These are phyloP conservation scores for Diorhabda carinulata DNA, from an alignment of 1,140 invertebrate species.

Conservation along the genomic window DNA sequence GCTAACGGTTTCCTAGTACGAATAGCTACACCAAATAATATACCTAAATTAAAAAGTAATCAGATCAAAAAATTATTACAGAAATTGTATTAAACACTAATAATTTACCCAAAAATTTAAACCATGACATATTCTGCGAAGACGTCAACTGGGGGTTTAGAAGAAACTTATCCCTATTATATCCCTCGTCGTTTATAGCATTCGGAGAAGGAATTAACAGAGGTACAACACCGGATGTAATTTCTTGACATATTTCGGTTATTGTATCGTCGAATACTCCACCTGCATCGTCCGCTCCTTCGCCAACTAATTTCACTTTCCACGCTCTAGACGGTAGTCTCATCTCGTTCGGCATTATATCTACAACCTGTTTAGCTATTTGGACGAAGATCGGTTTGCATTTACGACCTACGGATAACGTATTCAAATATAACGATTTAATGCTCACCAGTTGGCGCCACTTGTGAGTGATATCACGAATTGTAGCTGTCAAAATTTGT, in stretches of 20 bases:
- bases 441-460: too few relatives aligned
- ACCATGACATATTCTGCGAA: slow-evolving; percentile 54
- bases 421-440: too few relatives aligned
- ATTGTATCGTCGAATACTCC: slow-evolving; percentile 72
- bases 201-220: slow-evolving; percentile 58
- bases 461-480: too few relatives aligned
- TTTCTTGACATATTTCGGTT: slow-evolving; percentile 65
- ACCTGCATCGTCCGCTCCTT: slow-evolving; percentile 67
- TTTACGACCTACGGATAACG: slow-evolving; percentile 44
- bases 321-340: slow-evolving; percentile 62
- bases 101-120: slow-evolving; percentile 57
- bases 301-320: slow-evolving; percentile 63
- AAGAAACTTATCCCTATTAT: slow-evolving; percentile 61
- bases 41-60: slow-evolving; percentile 43
- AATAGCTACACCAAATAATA: slow-evolving; percentile 58
- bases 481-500: too few relatives aligned
- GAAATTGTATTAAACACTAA: neutral
- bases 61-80: neutral
- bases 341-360: slow-evolving; percentile 57
- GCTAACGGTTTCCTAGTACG: slow-evolving; percentile 60
- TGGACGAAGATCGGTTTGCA: slow-evolving; percentile 61
- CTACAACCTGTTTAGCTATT: slow-evolving; percentile 62
- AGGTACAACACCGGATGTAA: slow-evolving; percentile 51
- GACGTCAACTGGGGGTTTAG: slow-evolving; percentile 60
- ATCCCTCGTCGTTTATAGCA: slow-evolving; percentile 56